Conservation (phyloP, 1,140 invertebrate genomes). For the Tetraneura akinire region DNA sequence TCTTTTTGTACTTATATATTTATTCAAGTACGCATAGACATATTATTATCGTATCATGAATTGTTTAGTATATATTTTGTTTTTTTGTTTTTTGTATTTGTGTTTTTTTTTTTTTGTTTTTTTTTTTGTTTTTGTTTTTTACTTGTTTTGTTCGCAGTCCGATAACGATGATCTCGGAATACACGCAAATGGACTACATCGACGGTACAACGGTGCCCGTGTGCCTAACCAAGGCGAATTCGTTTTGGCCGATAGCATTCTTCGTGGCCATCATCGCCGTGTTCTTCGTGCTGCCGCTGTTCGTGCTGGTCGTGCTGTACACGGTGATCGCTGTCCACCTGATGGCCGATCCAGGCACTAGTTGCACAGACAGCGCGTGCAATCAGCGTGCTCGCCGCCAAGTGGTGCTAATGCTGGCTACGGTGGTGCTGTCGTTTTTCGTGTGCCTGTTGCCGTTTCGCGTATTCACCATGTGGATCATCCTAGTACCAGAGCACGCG, state of each 20-base stretch:
- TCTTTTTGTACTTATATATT: too few species aligned
- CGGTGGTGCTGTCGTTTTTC: conserved; percentile 89
- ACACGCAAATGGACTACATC: conserved; percentile 68
- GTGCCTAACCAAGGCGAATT: conserved; percentile 74
- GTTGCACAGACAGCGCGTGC: conserved; percentile 51
- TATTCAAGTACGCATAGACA: too few species aligned
- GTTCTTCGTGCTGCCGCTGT: conserved; percentile 82
- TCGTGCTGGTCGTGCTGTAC: conserved; percentile 79
- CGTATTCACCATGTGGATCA: conserved; percentile 81
- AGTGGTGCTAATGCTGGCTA: conserved; percentile 81
- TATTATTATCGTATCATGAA: too few species aligned
- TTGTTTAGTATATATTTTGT: not conserved
- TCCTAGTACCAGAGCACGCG: conserved; percentile 70
- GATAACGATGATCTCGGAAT: conserved; percentile 74
- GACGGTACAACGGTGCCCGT: conserved; percentile 72
- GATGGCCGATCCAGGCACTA: conserved; percentile 68
- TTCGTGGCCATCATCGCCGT: conserved; percentile 76
- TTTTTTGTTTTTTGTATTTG: conserved; percentile 4
- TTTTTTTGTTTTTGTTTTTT: not conserved
- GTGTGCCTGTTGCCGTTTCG: conserved; percentile 85
- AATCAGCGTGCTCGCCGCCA: conserved; percentile 52
- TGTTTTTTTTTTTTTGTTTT: not conserved
- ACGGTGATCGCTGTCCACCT: conserved; percentile 80
- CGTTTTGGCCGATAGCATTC: conserved; percentile 74
- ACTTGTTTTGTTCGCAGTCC: conserved; percentile 65